Evolutionary conservation across 2,113 vertebrate species (phyloP).

Genomic region (Apodemus speciosus): DNA sequence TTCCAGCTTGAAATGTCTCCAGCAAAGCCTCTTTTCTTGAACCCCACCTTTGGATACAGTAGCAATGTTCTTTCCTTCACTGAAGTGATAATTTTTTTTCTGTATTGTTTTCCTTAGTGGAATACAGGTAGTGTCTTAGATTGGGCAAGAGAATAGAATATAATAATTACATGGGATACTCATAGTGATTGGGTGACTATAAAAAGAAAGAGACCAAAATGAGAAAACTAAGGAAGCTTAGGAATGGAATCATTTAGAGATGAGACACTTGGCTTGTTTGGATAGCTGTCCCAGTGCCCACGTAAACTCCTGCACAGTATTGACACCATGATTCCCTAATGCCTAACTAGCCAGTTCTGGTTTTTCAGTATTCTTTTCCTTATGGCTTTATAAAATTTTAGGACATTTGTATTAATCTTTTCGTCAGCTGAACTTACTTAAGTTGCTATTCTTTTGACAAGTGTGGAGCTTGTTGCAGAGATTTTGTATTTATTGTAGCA

Average conservation of each 20-base stretch:
- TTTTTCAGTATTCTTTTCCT: slow-evolving; percentile 18
- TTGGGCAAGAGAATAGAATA: slow-evolving; percentile 17
- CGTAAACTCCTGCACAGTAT: background rate
- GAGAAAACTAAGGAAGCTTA: background rate
- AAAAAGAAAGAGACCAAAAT: slow-evolving; percentile 8
- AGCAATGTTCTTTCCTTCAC: background rate
- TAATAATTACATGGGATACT: background rate
- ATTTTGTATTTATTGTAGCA: background rate
- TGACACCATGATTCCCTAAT: background rate
- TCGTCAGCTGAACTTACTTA: slow-evolving; percentile 25
- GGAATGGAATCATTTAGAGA: background rate
- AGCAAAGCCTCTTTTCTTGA: slow-evolving; percentile 11
- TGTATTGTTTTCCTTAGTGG: slow-evolving; percentile 10
- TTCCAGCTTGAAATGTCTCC: slow-evolving; percentile 4
- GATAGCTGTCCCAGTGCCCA: background rate
- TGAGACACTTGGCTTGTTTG: background rate
- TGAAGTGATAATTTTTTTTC: slow-evolving; percentile 8
- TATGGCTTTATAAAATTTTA: background rate
- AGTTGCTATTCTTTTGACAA: slow-evolving; percentile 25
- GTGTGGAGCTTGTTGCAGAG: slow-evolving; percentile 15
- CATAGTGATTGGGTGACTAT: background rate
- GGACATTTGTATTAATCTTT: slow-evolving; percentile 11
- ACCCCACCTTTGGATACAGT: background rate
- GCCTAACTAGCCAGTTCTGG: slow-evolving; percentile 16
- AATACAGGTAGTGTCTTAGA: slow-evolving; percentile 10